Base-by-base conservation (phyloP, 2,888 invertebrate genomes). In the Mesorhabditis belari region DNA sequence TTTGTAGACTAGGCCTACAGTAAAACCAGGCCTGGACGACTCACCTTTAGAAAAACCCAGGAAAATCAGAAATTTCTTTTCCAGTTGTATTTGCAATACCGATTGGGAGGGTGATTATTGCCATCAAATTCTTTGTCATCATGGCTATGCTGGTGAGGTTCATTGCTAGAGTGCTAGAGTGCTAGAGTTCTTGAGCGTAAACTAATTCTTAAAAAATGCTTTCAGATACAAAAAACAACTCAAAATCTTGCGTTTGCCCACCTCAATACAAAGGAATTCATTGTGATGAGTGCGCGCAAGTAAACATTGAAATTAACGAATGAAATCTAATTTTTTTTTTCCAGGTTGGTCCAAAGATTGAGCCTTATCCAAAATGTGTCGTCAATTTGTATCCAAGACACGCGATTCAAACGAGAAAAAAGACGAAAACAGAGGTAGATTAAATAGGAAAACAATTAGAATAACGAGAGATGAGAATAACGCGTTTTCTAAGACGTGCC, bases 91-190 rank as follows among this genome's bases (percentile, higher is more conserved):
- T 49, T 77, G 77, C 57, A 55, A 71, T 23, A 67, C 69, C 6
- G 69, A 76, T 25, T 77, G 68, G 58, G 74, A 75, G 54, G 77
- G 77, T 2, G 77, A 77, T 49, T 77, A 76, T 49, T 77, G 77
- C 51, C 70, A 77, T 44, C 58, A 61, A 54, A 78, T 78, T 35
- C 66, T 73, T 23, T 77, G 77, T 51, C 73, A 70, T 29, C 74
- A 74, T 60, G 77, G 77, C 56, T 70, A 73, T 21, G 66, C 71
- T 28, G 70, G 70, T 71, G 17, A 5, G 57, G 17, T 24, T 4
- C n/a, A n/a, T n/a, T n/a, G n/a, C n/a, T n/a, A n/a, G n/a, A n/a
- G n/a, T n/a, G n/a, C n/a, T n/a, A n/a, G n/a, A n/a, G n/a, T n/a
- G n/a, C n/a, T n/a, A n/a, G n/a, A n/a, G n/a, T n/a, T n/a, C n/a